A percentile compares a stretch with the other conserved stretches of the same genome.
phyloP scores from a whole-genome alignment of 2,113 vertebrate species.

The Percina caprodes region DNA sequence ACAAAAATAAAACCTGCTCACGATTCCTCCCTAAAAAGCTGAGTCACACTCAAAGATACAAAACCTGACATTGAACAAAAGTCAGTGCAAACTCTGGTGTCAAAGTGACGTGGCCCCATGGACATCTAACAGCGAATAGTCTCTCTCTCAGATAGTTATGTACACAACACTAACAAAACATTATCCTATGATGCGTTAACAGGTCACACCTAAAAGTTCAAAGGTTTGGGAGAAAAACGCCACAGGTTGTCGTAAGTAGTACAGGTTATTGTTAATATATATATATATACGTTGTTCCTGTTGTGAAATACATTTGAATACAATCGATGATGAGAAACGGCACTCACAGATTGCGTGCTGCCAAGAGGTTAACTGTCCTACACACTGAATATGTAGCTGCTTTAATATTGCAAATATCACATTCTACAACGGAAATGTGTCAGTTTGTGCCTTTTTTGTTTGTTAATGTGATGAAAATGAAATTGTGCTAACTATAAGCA shows the following conservation, averaged over 20 bases:
- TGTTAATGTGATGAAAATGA: not conserved
- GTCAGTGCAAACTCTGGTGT: slow-evolving; percentile 62
- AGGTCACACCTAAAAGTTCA: slow-evolving; percentile 33
- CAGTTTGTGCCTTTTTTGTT: slow-evolving; percentile 34
- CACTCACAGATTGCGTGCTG: not conserved
- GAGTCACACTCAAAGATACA: not conserved
- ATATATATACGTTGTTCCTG: not conserved
- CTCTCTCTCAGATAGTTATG: not conserved
- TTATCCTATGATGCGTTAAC: not conserved
- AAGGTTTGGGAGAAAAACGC: slow-evolving; percentile 23
- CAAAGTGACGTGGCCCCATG: slow-evolving; percentile 30
- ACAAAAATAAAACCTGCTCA: slow-evolving; percentile 17
- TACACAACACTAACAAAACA: slow-evolving; percentile 25
- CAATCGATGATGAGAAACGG: slow-evolving; percentile 9
- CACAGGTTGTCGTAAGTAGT: not conserved
- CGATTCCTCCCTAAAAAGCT: not conserved
- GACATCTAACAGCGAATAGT: not conserved
- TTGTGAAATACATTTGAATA: not conserved
- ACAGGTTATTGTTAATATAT: not conserved
- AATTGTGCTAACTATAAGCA: slow-evolving; percentile 20
- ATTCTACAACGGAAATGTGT: not conserved
- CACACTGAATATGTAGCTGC: slow-evolving; percentile 8
- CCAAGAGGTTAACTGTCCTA: not conserved
- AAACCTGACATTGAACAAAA: not conserved
- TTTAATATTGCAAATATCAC: slow-evolving; percentile 27